Evolutionary conservation across 2,888 invertebrate species (phyloP), one percentile per base, ranked within the genome.

Genomic region (Mesochorus sp.): DNA sequence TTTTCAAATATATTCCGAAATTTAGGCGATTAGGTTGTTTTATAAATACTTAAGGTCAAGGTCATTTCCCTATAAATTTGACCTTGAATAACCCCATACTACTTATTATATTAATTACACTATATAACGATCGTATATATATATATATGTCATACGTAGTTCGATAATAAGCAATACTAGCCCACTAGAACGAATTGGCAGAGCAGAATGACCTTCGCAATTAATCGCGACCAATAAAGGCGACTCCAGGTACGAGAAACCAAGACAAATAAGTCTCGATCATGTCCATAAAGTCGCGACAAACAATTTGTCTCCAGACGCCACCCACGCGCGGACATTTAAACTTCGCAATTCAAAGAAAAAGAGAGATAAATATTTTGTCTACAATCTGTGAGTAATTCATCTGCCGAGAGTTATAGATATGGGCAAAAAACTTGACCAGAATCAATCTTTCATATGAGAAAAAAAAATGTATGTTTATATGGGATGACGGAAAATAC

Each of bases 151-250:
- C n/a, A n/a, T n/a, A 26, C 17, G 39, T 21, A 37, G 39, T 67
- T 64, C 61, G 37, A 39, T 61, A 47, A 76, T 55, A 42, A 47
- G 42, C 51, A 21, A 53, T 71, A 71, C 39, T 61, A 51, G 61
- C 51, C 42, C 62, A 28, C 39, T 31, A 61, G 53, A 51, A 47
- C 66, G 47, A 55, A 39, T 28, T 39, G 62, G 67, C 55, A 12
- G 39, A 72, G 49, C 62, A 61, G 31, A 62, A 62, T 62, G 67
- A 62, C 55, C 72, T 72, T 67, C 28, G 12, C 51, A 67, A 77
- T 77, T 77, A 77, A 72, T 72, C 67, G 47, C 24, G 59, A 61
- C 61, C 61, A 62, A 72, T 77, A 72, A 72, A 61, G 76, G 72
- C 61, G 64, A 71, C 64, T 61, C 53, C 72, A 77, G 72, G 67